These are phyloP conservation scores for Luscinia luscinia DNA, from an alignment of 2,797 vertebrate genomes.

Conservation along the genomic window DNA sequence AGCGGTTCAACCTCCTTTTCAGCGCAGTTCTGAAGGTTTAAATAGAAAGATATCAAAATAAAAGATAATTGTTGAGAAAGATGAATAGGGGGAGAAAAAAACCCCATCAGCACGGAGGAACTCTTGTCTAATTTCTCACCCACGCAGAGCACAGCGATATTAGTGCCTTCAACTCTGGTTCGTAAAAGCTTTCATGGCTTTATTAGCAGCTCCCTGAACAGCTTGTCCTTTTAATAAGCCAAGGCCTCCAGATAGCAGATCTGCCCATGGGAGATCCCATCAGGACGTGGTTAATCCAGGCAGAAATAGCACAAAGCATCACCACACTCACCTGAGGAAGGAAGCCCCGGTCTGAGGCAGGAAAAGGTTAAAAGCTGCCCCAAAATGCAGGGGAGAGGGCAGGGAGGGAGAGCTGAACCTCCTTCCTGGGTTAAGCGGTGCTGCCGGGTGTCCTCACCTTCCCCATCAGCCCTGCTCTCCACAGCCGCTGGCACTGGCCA, in stretches of 20 bases:
- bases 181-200: constrained; percentile 61
- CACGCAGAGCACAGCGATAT: constrained; percentile 65
- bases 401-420: neutral
- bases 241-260: constrained; percentile 20
- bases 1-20: neutral
- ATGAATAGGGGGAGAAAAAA: constrained; percentile 45
- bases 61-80: constrained; percentile 70
- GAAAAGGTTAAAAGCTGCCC: neutral
- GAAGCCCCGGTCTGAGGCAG: neutral
- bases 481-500: neutral
- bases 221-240: constrained; percentile 56
- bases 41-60: constrained; percentile 75
- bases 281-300: neutral
- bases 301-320: neutral
- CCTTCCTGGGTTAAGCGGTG: neutral
- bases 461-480: neutral
- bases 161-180: constrained; percentile 54
- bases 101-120: constrained; percentile 32
- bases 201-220: constrained; percentile 46
- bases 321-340: neutral
- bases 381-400: neutral
- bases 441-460: neutral
- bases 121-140: constrained; percentile 71
- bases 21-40: constrained; percentile 35
- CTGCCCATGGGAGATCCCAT: constrained; percentile 47